A percentile compares a stretch with the other conserved stretches of the same genome.
These are phyloP conservation scores for Scomber colias DNA, from an alignment of 2,113 vertebrate species.

Conservation along the genomic window DNA sequence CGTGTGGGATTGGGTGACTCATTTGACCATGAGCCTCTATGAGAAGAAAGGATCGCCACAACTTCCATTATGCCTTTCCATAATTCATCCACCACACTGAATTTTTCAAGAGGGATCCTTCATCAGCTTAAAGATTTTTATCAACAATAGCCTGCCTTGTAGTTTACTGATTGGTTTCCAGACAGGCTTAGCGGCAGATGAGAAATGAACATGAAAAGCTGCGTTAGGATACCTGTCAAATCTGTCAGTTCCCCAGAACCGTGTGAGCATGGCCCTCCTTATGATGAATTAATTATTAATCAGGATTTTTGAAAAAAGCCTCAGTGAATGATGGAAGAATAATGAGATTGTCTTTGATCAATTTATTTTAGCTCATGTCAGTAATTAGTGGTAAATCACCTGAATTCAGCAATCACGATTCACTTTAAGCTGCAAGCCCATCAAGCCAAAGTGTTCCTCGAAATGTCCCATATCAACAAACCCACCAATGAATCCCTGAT, in stretches of 20 bases:
- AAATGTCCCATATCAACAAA: conserved; percentile 38
- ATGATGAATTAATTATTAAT: conserved; percentile 72
- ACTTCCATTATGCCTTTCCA: conserved; percentile 62
- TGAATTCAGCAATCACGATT: conserved; percentile 48
- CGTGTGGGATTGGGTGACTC: conserved; percentile 35
- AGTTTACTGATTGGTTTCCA: conserved; percentile 66
- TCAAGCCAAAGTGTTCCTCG: conserved; percentile 34
- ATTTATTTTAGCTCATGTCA: conserved; percentile 50
- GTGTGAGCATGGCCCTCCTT: conserved; percentile 37
- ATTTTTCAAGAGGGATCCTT: conserved; percentile 69
- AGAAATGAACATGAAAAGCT: conserved; percentile 71
- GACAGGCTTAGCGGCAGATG: conserved; percentile 56
- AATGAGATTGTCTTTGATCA: conserved; percentile 72
- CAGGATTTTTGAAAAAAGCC: conserved; percentile 52
- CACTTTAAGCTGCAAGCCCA: conserved; percentile 10
- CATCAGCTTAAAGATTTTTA: conserved; percentile 60
- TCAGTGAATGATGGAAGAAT: conserved; percentile 58
- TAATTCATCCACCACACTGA: conserved; percentile 71
- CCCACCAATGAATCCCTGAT: conserved; percentile 25
- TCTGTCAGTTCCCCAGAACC: conserved; percentile 57
- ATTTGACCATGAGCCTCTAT: conserved; percentile 55
- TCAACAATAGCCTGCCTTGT: conserved; percentile 61
- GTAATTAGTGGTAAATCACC: conserved; percentile 61
- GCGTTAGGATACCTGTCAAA: conserved; percentile 75
- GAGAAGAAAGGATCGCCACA: conserved; percentile 51